phyloP scores from a whole-genome alignment of 35 echinoderm and acorn worm genomes.

The Acanthaster planci region DNA sequence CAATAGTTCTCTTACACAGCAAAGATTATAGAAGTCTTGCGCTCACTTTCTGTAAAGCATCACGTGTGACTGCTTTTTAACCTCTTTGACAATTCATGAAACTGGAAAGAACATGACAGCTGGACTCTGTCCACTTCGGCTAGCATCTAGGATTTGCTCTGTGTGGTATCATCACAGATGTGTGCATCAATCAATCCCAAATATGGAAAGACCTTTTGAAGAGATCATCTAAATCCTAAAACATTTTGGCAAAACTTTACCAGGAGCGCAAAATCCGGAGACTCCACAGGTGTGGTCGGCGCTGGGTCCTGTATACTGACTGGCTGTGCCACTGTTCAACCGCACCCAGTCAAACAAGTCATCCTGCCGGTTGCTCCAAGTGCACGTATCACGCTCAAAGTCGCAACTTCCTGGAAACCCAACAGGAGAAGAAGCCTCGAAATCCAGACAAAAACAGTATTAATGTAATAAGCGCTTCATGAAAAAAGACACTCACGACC shows the following conservation, averaged over 20 bases:
- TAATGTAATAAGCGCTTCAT: too few relatives aligned
- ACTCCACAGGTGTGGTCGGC: conserved; percentile 69
- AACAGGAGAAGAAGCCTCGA: neutral
- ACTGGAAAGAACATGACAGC: too few relatives aligned
- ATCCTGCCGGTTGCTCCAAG: conserved; percentile 60
- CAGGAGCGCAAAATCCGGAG: neutral
- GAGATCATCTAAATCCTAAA: neutral
- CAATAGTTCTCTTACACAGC: too few relatives aligned
- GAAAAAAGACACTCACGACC: too few relatives aligned
- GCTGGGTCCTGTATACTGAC: conserved; percentile 51
- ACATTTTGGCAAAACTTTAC: neutral
- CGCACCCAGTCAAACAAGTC: conserved; percentile 84
- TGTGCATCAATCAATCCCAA: neutral
- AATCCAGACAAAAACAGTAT: too few relatives aligned
- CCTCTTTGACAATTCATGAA: too few relatives aligned
- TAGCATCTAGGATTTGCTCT: too few relatives aligned
- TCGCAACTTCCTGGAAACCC: conserved; percentile 57
- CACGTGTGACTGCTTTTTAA: too few relatives aligned
- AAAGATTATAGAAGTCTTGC: too few relatives aligned
- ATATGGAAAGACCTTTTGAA: neutral
- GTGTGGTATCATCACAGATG: neutral
- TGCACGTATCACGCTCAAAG: conserved; percentile 73
- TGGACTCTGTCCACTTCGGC: too few relatives aligned
- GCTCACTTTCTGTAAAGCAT: too few relatives aligned
- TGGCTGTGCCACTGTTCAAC: conserved; percentile 44